phyloP scores from a whole-genome alignment of 1,140 invertebrate genomes.

The Saccostrea echinata region DNA sequence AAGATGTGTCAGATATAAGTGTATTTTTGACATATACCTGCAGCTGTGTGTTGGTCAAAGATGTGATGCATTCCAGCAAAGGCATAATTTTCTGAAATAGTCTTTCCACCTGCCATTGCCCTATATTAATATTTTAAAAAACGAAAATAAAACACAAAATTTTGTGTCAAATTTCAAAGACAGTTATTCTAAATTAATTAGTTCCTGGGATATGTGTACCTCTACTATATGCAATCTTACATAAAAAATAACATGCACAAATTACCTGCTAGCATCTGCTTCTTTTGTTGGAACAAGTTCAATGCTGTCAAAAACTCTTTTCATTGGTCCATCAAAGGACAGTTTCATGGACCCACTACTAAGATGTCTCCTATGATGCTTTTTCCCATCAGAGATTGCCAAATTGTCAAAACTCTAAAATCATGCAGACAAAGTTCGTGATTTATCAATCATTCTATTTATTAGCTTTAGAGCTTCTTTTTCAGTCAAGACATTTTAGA shows the following conservation, averaged over 20 bases:
- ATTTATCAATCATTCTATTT: too few species aligned
- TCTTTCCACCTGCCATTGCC: constrained; percentile 82
- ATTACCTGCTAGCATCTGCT: constrained; percentile 82
- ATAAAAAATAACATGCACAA: background rate
- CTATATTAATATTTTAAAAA: constrained; percentile 63
- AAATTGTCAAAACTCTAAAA: constrained; percentile 77
- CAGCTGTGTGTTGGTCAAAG: constrained; percentile 89
- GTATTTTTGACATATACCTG: constrained; percentile 79
- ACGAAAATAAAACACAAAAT: background rate
- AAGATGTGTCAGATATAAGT: background rate
- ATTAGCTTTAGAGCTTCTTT: too few species aligned
- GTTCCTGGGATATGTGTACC: too few species aligned
- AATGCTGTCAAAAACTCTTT: constrained; percentile 74
- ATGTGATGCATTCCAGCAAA: constrained; percentile 93
- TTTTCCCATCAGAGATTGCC: constrained; percentile 68
- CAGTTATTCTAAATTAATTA: background rate
- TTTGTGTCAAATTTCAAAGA: background rate
- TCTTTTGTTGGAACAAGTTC: constrained; percentile 79
- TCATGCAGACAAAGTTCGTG: constrained; percentile 27
- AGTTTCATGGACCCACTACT: constrained; percentile 73
- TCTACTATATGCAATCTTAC: background rate
- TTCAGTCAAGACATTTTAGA: too few species aligned
- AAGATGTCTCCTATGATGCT: constrained; percentile 68
- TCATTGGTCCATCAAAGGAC: constrained; percentile 75
- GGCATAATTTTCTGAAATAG: constrained; percentile 90